phyloP scores from a whole-genome alignment of 2,113 vertebrate species.

The Cyanoramphus novaezelandiae region DNA sequence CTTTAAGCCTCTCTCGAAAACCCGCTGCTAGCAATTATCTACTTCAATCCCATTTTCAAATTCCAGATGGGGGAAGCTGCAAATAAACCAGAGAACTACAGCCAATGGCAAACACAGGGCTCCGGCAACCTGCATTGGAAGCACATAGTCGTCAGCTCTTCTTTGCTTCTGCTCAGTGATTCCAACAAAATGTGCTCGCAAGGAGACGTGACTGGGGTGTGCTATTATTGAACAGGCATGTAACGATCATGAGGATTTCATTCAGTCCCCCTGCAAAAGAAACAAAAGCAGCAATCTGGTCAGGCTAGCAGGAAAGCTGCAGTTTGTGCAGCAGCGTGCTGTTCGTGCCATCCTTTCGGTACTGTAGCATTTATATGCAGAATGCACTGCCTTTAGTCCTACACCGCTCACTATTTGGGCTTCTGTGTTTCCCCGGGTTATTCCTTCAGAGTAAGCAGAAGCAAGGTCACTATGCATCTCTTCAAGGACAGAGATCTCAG shows the following conservation, averaged over 20 bases:
- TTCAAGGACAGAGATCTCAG: constrained; percentile 76
- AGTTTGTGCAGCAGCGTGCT: not conserved
- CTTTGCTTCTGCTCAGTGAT: constrained; percentile 56
- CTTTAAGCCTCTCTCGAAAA: constrained; percentile 44
- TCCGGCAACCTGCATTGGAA: constrained; percentile 19
- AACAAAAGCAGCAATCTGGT: constrained; percentile 2
- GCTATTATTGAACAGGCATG: constrained; percentile 32
- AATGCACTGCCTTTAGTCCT: constrained; percentile 51
- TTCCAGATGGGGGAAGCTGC: constrained; percentile 69
- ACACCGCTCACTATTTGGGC: not conserved
- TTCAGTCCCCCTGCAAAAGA: constrained; percentile 2
- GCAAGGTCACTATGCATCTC: constrained; percentile 78
- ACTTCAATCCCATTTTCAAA: constrained; percentile 65
- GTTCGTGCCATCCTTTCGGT: not conserved
- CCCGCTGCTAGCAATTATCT: constrained; percentile 60
- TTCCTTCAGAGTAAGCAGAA: constrained; percentile 41
- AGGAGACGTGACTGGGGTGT: constrained; percentile 29
- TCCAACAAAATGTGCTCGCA: not conserved
- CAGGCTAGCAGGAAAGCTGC: constrained; percentile 3
- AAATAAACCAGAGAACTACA: constrained; percentile 51
- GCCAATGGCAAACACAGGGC: constrained; percentile 61
- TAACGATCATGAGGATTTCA: constrained; percentile 36
- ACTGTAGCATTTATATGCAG: constrained; percentile 6
- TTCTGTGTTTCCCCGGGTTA: not conserved
- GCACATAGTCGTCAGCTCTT: constrained; percentile 48